phyloP scores from a whole-genome alignment of 2,797 vertebrate genomes.

The Aeoliscus strigatus region DNA sequence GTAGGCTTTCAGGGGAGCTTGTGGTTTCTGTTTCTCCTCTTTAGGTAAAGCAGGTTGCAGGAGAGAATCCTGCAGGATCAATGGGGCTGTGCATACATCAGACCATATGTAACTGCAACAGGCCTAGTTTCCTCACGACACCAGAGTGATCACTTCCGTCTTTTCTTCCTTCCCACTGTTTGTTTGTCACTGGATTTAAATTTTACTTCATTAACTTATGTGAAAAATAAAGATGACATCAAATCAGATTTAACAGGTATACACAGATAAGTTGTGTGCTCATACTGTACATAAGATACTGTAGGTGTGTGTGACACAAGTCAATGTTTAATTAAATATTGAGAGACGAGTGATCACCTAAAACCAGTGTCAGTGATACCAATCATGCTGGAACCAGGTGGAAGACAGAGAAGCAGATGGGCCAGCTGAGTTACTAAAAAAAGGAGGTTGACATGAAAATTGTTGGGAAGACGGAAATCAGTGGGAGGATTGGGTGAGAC shows the following conservation, averaged over 20 bases:
- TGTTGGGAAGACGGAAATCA: conserved; percentile 32
- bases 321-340: conserved; percentile 69
- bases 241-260: no score
- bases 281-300: neutral
- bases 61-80: conserved; percentile 26
- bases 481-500: conserved; percentile 15
- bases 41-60: conserved; percentile 20
- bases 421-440: conserved; percentile 8
- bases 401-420: neutral
- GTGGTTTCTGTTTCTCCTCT: conserved; percentile 12
- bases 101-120: conserved; percentile 66
- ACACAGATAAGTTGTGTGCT: no score
- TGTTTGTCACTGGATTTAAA: no score
- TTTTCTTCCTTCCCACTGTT: no score
- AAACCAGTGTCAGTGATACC: conserved; percentile 42
- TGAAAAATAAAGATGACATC: no score
- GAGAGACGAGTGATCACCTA: conserved; percentile 50
- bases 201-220: no score
- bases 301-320: conserved; percentile 17
- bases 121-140: conserved; percentile 24
- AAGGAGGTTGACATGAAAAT: conserved; percentile 37
- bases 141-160: conserved; percentile 13
- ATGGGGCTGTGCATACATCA: conserved; percentile 55
- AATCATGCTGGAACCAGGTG: conserved; percentile 17
- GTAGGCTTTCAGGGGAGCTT: neutral